These are phyloP conservation scores for Tipula lateralis DNA, from an alignment of 2,888 invertebrate species.

Conservation along the genomic window DNA sequence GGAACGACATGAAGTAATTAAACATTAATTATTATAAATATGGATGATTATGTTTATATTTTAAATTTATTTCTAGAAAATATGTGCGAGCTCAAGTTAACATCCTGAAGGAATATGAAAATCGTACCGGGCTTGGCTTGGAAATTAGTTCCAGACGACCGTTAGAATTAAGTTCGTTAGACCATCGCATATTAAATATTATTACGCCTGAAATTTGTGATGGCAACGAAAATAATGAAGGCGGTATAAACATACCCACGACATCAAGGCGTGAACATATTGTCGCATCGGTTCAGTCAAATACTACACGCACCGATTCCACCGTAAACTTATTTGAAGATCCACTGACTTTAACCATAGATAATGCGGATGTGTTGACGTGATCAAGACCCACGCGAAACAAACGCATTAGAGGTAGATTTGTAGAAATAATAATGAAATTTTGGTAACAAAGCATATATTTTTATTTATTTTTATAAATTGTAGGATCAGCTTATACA, in stretches of 20 bases:
- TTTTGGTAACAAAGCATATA: neutral
- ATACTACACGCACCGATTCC: no score
- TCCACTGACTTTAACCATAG: no score
- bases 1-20: neutral
- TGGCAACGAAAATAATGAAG: neutral
- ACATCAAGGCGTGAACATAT: no score
- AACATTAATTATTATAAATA: neutral
- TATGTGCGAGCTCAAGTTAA: neutral
- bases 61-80: no score
- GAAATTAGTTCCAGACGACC: neutral
- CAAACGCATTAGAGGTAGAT: neutral
- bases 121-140: neutral
- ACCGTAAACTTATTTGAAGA: no score
- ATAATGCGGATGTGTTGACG: no score
- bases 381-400: neutral
- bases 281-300: no score
- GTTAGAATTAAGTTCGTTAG: neutral
- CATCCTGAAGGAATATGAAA: neutral
- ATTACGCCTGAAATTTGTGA: neutral
- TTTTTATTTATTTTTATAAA: neutral
- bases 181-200: neutral
- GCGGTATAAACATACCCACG: no score
- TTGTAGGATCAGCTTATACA: neutral
- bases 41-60: no score
- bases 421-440: neutral